A percentile compares a stretch with the other conserved stretches of the same genome.
Evolutionary conservation across 2,888 invertebrate species (phyloP).

Genomic region (Drosophila eohydei): DNA sequence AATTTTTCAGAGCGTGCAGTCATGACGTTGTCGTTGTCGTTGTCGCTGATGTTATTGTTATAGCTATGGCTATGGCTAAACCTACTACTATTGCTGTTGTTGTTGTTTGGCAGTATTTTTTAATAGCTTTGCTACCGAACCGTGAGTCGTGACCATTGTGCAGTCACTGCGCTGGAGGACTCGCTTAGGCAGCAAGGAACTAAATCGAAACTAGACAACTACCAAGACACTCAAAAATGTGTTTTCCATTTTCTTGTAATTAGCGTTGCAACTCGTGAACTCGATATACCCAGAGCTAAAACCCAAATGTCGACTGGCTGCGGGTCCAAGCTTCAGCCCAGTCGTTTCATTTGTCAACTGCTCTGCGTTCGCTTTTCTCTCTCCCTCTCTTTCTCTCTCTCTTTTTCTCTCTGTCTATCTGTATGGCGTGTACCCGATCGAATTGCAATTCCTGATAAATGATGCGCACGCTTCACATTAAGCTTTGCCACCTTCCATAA

Average conservation of each 20-base stretch:
- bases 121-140: slow-evolving; percentile 77
- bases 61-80: slow-evolving; percentile 21
- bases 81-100: slow-evolving; percentile 6
- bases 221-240: slow-evolving; percentile 59
- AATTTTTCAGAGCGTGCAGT: slow-evolving; percentile 75
- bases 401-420: neutral
- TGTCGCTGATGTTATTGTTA: slow-evolving; percentile 53
- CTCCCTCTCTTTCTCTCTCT: no score
- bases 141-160: slow-evolving; percentile 71
- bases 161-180: slow-evolving; percentile 33
- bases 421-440: slow-evolving; percentile 38
- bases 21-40: slow-evolving; percentile 52
- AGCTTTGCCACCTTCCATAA: slow-evolving; percentile 3
- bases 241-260: slow-evolving; percentile 67
- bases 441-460: slow-evolving; percentile 77
- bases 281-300: slow-evolving; percentile 43
- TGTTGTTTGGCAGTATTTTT: slow-evolving; percentile 58
- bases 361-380: neutral
- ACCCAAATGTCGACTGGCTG: slow-evolving; percentile 1
- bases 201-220: slow-evolving; percentile 49
- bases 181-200: slow-evolving; percentile 27
- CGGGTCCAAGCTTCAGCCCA: neutral
- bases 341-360: slow-evolving; percentile 12
- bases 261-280: slow-evolving; percentile 76
- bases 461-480: slow-evolving; percentile 49